phyloP scores from a whole-genome alignment of 2,113 vertebrate genomes.

The Pogona vitticeps region DNA sequence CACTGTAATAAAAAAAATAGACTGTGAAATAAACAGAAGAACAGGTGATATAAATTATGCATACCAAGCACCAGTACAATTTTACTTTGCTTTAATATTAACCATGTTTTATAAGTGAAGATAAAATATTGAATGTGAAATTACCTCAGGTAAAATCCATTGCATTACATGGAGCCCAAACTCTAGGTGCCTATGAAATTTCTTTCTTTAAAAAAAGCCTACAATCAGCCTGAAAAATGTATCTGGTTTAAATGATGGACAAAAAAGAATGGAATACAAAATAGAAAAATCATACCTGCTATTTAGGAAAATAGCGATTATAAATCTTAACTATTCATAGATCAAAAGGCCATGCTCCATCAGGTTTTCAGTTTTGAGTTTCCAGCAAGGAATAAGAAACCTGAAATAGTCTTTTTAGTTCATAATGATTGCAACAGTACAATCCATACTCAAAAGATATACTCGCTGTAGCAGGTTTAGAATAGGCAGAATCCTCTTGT shows the following conservation, averaged over 20 bases:
- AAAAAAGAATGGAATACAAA: conserved; percentile 44
- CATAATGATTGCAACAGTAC: conserved; percentile 11
- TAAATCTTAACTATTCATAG: conserved; percentile 47
- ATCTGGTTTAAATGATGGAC: conserved; percentile 45
- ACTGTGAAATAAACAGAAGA: conserved; percentile 65
- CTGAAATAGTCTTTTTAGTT: conserved; percentile 42
- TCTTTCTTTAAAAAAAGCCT: conserved; percentile 37
- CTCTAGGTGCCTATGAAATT: conserved; percentile 54
- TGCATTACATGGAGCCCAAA: conserved; percentile 49
- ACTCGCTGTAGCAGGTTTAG: no score
- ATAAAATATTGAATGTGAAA: conserved; percentile 66
- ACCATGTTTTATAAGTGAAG: conserved; percentile 59
- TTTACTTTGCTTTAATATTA: conserved; percentile 66
- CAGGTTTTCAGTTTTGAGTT: conserved; percentile 54
- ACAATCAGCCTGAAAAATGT: conserved; percentile 35
- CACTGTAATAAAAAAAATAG: conserved; percentile 54
- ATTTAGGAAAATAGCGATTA: conserved; percentile 59
- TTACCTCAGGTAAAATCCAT: conserved; percentile 60
- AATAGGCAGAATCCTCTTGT: no score
- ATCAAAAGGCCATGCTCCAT: conserved; percentile 42
- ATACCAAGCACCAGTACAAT: conserved; percentile 50
- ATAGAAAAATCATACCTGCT: conserved; percentile 48
- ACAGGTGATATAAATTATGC: conserved; percentile 49
- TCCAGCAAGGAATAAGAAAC: conserved; percentile 50
- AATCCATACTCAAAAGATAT: no score